Conservation (phyloP, 2,888 invertebrate genomes). For the Caenorhabditis auriculariae region DNA sequence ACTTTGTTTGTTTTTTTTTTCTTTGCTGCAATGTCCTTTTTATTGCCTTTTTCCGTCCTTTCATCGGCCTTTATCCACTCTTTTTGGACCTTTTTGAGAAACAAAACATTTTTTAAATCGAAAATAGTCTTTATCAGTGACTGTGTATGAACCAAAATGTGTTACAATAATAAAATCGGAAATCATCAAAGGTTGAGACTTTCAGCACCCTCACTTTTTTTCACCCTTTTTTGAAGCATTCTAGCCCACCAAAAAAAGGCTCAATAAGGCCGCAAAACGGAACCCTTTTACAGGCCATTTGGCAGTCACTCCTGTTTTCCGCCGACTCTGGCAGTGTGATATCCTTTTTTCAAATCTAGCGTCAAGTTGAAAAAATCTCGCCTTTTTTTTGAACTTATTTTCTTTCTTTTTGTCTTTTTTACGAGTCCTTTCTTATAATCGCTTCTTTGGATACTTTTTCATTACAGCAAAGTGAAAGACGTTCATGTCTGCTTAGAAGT, state of each 20-base stretch:
- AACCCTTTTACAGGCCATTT: too few species aligned
- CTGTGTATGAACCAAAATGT: too few species aligned
- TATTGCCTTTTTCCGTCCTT: not conserved
- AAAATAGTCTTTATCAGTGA: not conserved
- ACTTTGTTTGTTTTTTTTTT: slow-evolving; percentile 75
- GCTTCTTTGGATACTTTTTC: not conserved
- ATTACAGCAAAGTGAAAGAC: slow-evolving; percentile 73
- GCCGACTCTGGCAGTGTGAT: too few species aligned
- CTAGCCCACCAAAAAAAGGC: too few species aligned
- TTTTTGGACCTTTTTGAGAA: not conserved
- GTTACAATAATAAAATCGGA: too few species aligned
- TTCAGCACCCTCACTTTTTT: too few species aligned
- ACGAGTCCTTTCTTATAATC: slow-evolving; percentile 2
- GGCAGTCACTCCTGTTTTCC: too few species aligned
- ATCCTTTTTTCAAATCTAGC: not conserved
- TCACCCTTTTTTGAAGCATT: too few species aligned
- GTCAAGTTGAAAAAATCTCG: too few species aligned
- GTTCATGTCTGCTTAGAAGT: slow-evolving; percentile 90
- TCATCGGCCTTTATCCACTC: not conserved
- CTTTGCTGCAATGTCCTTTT: not conserved
- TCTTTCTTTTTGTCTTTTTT: slow-evolving; percentile 68
- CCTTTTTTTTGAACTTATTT: slow-evolving; percentile 63
- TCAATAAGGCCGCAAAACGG: too few species aligned
- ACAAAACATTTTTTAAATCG: not conserved
- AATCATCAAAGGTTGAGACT: too few species aligned